Evolutionary conservation across 2,888 invertebrate species (phyloP).

Genomic region (Philhelius pedissequus): DNA sequence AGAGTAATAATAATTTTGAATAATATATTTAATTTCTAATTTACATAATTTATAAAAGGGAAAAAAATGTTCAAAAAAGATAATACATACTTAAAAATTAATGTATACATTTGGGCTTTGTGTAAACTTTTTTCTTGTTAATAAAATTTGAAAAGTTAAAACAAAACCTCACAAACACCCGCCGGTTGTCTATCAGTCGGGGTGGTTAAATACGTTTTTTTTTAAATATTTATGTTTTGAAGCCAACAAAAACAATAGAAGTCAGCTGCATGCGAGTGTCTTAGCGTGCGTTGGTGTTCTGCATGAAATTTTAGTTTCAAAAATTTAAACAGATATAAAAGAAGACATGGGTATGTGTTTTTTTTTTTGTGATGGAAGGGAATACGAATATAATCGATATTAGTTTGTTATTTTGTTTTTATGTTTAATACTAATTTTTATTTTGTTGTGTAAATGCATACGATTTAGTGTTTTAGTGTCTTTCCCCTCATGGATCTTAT

Average conservation of each 20-base stretch:
- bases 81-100: conserved; percentile 68
- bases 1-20: conserved; percentile 46
- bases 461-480: conserved; percentile 56
- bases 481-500: conserved; percentile 21
- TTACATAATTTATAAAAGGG: conserved; percentile 53
- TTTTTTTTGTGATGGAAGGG: not conserved
- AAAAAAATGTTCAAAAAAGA: conserved; percentile 50
- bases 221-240: not conserved
- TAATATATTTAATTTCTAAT: conserved; percentile 51
- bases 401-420: conserved; percentile 17
- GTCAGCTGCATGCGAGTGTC: conserved; percentile 43
- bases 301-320: conserved; percentile 9
- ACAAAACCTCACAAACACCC: conserved; percentile 40
- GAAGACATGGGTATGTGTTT: conserved; percentile 27
- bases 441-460: conserved; percentile 61
- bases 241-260: not conserved
- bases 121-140: conserved; percentile 46
- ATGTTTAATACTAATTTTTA: conserved; percentile 56
- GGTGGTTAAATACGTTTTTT: not conserved
- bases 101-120: conserved; percentile 59
- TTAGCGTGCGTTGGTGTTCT: conserved; percentile 13
- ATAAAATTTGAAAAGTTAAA: conserved; percentile 18
- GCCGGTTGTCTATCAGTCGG: not conserved
- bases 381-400: conserved; percentile 54
- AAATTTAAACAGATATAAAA: conserved; percentile 35